Conservation (phyloP, 1,140 invertebrate species). For the Tribolium castaneum region DNA sequence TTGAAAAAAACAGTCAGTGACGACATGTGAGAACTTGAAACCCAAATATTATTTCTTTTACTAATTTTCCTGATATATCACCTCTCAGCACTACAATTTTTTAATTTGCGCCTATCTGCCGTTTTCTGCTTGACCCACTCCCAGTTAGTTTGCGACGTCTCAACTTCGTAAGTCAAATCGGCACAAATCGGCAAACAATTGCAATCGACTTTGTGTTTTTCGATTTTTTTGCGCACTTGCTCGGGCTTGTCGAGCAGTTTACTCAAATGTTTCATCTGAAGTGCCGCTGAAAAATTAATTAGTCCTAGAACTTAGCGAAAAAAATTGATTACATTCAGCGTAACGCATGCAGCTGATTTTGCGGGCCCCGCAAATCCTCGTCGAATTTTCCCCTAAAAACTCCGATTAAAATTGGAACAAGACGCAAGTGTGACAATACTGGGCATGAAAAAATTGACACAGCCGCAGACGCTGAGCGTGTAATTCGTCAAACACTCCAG, state of each 20-base stretch:
- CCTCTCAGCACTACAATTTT: not conserved
- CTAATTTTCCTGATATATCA: not conserved
- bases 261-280: constrained; percentile 5
- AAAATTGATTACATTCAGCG: constrained; percentile 47
- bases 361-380: constrained; percentile 57
- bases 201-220: constrained; percentile 7
- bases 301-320: not conserved
- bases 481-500: constrained; percentile 60
- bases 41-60: not conserved
- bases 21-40: constrained; percentile 62
- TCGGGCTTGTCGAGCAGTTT: not conserved
- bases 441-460: constrained; percentile 46
- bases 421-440: no score
- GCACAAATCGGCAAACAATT: constrained; percentile 39
- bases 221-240: not conserved
- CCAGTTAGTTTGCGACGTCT: constrained; percentile 41
- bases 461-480: constrained; percentile 48
- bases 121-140: constrained; percentile 5
- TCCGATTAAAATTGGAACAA: not conserved
- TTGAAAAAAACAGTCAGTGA: constrained; percentile 70
- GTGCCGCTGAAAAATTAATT: not conserved
- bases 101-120: not conserved
- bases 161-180: constrained; percentile 36
- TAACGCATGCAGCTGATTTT: constrained; percentile 52
- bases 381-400: constrained; percentile 52